Base-by-base conservation (phyloP, 2,888 invertebrate genomes). In the Drepanosiphum platanoidis region DNA sequence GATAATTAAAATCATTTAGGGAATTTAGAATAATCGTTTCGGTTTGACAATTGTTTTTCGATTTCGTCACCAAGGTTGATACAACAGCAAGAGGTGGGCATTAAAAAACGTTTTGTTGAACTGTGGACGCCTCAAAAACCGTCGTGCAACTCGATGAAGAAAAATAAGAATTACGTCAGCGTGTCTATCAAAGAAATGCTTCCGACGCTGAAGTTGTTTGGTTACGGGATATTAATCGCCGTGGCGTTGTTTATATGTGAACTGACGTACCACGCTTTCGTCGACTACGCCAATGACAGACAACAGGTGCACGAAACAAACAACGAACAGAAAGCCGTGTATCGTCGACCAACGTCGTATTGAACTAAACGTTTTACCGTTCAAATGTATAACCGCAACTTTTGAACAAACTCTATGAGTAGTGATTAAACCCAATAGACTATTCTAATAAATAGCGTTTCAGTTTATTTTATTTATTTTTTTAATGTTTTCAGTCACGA, bases 31-130 rank as follows among this genome's bases (percentile, higher is more conserved):
- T 58, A 58, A 58, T 9, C 5, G 11, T 42, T 7, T 42, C 42
- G 42, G 11, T 42, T 9, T 11, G 42, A 42, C 42, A 7, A 9
- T 42, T 42, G 42, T 58, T 64, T 64, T n/a, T 27, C 9, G 13
- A 11, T 15, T 46, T 46, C n/a, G n/a, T n/a, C n/a, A 13, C 30
- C 39, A 77, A 79, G 70, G 70, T 58, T 93, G 86, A 91, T 92
- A 0, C 92, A 92, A 92, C 92, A 92, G 88, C 91, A 92, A 52
- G 93, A 93, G 89, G 90, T 90, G 86, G 92, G 93, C 0, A 89
- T 93, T 83, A 90, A 92, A 89, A 89, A 89, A 58, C 91, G 91
- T 27, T 90, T 90, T 87, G 90, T 91, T 22, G 90, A 90, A 86
- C 90, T 90, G 86, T 93, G 93, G 93, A 89, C 92, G 89, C 91